Evolutionary conservation across 2,797 vertebrate genomes (phyloP).

Genomic region (Danio albolineatus): DNA sequence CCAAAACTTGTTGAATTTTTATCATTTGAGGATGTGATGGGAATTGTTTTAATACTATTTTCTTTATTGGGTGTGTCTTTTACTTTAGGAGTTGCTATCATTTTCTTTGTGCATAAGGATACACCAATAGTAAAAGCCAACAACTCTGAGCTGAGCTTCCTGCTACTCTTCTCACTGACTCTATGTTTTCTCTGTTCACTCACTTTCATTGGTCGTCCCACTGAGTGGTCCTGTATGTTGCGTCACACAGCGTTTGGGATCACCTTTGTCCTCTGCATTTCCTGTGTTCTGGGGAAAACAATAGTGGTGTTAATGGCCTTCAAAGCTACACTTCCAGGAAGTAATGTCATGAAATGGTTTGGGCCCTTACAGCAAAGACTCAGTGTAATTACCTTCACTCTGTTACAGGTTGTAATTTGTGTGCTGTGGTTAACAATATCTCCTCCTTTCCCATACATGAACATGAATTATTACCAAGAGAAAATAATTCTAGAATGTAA

Average conservation of each 20-base stretch:
- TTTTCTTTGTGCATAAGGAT: constrained; percentile 75
- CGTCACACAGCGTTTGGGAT: constrained; percentile 78
- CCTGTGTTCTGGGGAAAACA: constrained; percentile 79
- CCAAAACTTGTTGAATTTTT: constrained; percentile 75
- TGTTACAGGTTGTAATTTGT: constrained; percentile 76
- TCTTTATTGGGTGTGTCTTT: constrained; percentile 73
- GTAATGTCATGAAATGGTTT: constrained; percentile 79
- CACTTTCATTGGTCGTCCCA: constrained; percentile 77
- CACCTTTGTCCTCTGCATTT: constrained; percentile 79
- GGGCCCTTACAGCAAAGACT: constrained; percentile 76
- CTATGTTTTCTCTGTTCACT: constrained; percentile 79
- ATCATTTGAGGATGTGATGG: constrained; percentile 73
- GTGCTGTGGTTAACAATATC: constrained; percentile 72
- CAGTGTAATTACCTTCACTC: constrained; percentile 70
- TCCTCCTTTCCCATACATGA: constrained; percentile 72
- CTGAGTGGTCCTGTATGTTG: constrained; percentile 81
- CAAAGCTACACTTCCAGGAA: constrained; percentile 75
- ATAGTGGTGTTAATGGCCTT: constrained; percentile 80
- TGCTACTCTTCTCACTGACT: constrained; percentile 77
- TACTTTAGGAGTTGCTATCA: constrained; percentile 63
- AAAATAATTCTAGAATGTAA: constrained; percentile 75
- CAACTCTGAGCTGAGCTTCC: constrained; percentile 79
- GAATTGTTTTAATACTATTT: constrained; percentile 68
- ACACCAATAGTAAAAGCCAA: constrained; percentile 78
- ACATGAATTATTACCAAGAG: constrained; percentile 68